Evolutionary conservation across 2,888 invertebrate species (phyloP), one percentile per base, ranked within the genome.

Genomic region (Andrena dorsata): DNA sequence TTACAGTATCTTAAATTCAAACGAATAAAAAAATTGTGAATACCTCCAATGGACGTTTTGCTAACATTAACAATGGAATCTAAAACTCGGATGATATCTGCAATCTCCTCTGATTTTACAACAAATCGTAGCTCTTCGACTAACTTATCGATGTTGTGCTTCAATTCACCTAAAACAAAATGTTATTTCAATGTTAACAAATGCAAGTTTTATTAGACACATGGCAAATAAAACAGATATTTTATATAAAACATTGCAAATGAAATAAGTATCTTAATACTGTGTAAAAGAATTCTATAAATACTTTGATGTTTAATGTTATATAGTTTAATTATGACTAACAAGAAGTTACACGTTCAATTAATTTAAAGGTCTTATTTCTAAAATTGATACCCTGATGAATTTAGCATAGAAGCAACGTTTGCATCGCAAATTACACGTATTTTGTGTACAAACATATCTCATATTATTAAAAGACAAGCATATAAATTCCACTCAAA

Each of bases 11-110:
- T 3, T 8, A 58, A 28, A 5, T 32, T 65, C 0, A 13, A 26
- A 35, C n/a, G 16, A 30, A n/a, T 23, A 20, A n/a, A 70, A 61
- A 53, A 51, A 64, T 49, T n/a, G 8, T 2, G 4, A 47, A 58
- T 80, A 90, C 92, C 91, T 89, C 83, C 88, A n/a, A 86, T 82
- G 0, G 86, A 90, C 23, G 87, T 88, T 82, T 89, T 86, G 72
- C 83, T 88, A 73, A 87, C 74, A 51, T 88, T 84, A n/a, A 88
- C 86, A 32, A 92, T 85, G 3, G 86, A 88, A 71, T 92, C 90
- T 69, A 92, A 80, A 66, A 90, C 86, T 51, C 87, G 69, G 20
- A 86, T 72, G 26, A 90, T 86, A 71, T 89, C 76, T 30, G 63
- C 53, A 35, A 81, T 80, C 26, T 75, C 66, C 51, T 83, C 80